phyloP scores from a whole-genome alignment of 2,797 vertebrate species.

The Melanotaenia parkinsoni region DNA sequence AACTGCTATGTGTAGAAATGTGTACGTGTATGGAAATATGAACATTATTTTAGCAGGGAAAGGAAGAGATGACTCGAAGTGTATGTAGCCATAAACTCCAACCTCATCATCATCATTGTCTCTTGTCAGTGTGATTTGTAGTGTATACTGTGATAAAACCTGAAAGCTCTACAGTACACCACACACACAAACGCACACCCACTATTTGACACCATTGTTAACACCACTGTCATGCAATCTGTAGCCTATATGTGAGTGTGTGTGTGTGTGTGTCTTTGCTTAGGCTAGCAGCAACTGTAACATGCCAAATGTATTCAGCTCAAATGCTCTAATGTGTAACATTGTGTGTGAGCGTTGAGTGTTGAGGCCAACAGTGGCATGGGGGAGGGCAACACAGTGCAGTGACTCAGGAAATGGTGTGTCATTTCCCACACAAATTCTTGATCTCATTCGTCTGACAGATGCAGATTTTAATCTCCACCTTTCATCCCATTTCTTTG shows the following conservation, averaged over 20 bases:
- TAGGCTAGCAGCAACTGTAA: constrained; percentile 25
- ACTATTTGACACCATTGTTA: constrained; percentile 33
- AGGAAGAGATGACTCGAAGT: not conserved
- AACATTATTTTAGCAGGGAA: not conserved
- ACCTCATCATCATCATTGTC: constrained; percentile 32
- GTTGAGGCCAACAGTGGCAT: constrained; percentile 5
- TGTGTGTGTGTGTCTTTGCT: constrained; percentile 1
- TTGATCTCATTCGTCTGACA: constrained; percentile 37
- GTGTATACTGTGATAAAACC: constrained; percentile 16
- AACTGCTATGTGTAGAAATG: not conserved
- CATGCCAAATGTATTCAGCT: constrained; percentile 27
- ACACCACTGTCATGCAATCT: constrained; percentile 25
- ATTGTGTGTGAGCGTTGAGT: constrained; percentile 8
- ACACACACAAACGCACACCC: constrained; percentile 1
- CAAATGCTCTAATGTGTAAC: constrained; percentile 13
- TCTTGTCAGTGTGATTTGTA: constrained; percentile 9
- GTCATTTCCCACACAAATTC: constrained; percentile 43
- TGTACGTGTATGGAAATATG: not conserved
- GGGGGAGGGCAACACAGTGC: not conserved
- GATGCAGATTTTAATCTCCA: constrained; percentile 53
- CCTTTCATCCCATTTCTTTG: not conserved
- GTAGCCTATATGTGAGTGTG: not conserved
- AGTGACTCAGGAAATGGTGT: constrained; percentile 29
- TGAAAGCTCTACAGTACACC: constrained; percentile 16
- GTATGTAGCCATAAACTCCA: constrained; percentile 10